Conservation (phyloP, 1,140 invertebrate species). For the Sweltsa coloradensis region DNA sequence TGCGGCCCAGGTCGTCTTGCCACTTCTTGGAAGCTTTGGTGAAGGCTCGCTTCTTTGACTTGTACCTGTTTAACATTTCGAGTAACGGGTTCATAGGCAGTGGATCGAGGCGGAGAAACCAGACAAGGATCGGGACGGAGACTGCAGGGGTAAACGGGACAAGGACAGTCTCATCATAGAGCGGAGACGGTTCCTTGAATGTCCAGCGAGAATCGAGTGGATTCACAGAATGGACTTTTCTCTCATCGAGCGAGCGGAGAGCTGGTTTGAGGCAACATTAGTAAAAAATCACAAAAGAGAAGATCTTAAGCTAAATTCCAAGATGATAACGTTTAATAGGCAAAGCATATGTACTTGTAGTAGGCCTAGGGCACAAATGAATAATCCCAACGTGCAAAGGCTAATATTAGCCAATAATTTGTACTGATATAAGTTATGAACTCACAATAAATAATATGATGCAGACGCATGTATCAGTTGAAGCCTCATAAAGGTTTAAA, state of each 20-base stretch:
- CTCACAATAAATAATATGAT: no score
- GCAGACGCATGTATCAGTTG: no score
- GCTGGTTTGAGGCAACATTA: constrained; percentile 16
- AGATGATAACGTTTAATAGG: no score
- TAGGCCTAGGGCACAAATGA: no score
- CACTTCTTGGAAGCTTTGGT: constrained; percentile 98
- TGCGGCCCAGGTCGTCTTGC: constrained; percentile 91
- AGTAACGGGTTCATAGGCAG: not conserved
- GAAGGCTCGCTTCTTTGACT: constrained; percentile 99
- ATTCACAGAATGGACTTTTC: constrained; percentile 5
- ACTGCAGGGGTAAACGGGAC: not conserved
- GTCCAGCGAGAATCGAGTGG: not conserved
- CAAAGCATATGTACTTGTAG: no score
- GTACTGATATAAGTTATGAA: no score
- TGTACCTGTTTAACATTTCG: constrained; percentile 62
- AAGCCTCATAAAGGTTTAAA: no score
- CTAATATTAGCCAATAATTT: no score
- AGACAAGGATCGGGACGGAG: constrained; percentile 3
- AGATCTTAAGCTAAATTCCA: no score
- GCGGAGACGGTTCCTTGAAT: constrained; percentile 33
- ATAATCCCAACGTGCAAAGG: no score
- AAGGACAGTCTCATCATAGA: constrained; percentile 16
- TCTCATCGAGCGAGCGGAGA: constrained; percentile 29
- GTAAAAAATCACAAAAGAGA: not conserved
- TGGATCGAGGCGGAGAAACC: not conserved